A percentile compares a stretch with the other conserved stretches of the same genome.
phyloP scores from a whole-genome alignment of 2,113 vertebrate genomes.

The Lophochroa leadbeateri region DNA sequence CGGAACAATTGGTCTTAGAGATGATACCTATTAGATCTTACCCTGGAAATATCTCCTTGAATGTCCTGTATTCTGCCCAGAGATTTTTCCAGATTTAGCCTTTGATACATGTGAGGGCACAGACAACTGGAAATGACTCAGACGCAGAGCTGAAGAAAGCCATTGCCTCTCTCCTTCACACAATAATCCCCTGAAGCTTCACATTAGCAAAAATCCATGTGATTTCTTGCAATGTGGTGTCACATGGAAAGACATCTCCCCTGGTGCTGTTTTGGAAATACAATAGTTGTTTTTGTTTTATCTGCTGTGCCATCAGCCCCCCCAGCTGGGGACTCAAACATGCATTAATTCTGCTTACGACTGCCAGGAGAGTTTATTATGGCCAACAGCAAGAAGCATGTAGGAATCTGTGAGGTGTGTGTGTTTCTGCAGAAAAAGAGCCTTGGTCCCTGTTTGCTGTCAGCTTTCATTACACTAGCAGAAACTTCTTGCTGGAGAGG shows the following conservation, averaged over 20 bases:
- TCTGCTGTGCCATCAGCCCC: slow-evolving; percentile 50
- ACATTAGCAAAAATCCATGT: slow-evolving; percentile 41
- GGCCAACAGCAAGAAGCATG: slow-evolving; percentile 67
- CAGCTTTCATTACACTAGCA: slow-evolving; percentile 33
- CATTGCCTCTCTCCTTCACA: slow-evolving; percentile 29
- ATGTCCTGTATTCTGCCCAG: background rate
- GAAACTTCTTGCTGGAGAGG: slow-evolving; percentile 16
- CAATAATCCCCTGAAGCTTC: slow-evolving; percentile 33
- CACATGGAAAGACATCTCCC: slow-evolving; percentile 46
- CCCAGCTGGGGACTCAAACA: slow-evolving; percentile 36
- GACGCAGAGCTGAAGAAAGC: background rate
- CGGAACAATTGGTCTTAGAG: background rate
- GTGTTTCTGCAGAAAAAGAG: slow-evolving; percentile 34
- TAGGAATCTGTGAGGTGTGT: slow-evolving; percentile 56
- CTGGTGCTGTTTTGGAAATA: slow-evolving; percentile 42
- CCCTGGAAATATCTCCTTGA: background rate
- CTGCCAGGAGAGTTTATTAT: slow-evolving; percentile 62
- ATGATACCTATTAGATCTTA: background rate
- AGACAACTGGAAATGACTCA: background rate
- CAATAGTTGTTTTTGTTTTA: slow-evolving; percentile 51
- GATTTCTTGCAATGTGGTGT: slow-evolving; percentile 29
- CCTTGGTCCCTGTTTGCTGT: slow-evolving; percentile 16
- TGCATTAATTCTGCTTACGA: slow-evolving; percentile 21
- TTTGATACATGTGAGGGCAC: background rate
- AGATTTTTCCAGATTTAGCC: background rate